A percentile compares a stretch with the other conserved stretches of the same genome.
These are phyloP conservation scores for Endotricha flammealis DNA, from an alignment of 2,888 invertebrate genomes.

Conservation along the genomic window DNA sequence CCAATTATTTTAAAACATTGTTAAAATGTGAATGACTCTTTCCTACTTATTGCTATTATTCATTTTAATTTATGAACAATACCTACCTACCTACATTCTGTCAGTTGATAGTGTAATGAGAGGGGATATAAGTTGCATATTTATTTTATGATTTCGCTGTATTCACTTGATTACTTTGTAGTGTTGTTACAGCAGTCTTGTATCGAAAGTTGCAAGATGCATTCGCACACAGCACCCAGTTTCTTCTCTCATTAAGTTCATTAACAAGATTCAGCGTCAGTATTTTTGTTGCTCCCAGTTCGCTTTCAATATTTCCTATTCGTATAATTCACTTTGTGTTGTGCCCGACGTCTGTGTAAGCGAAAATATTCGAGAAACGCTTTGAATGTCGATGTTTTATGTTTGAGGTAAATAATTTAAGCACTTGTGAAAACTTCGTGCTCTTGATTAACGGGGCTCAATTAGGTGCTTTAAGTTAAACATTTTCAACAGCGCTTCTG, in stretches of 20 bases:
- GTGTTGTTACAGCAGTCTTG: conserved; percentile 48
- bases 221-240: conserved; percentile 48
- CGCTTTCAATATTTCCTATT: conserved; percentile 67
- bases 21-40: no score
- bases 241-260: conserved; percentile 71
- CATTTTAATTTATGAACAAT: no score
- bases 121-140: conserved; percentile 28
- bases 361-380: conserved; percentile 66
- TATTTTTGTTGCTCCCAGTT: conserved; percentile 63
- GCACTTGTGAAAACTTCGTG: conserved; percentile 69
- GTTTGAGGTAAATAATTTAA: conserved; percentile 73
- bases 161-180: no score
- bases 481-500: conserved; percentile 57
- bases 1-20: no score
- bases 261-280: conserved; percentile 66
- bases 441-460: conserved; percentile 71
- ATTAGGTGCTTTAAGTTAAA: conserved; percentile 66
- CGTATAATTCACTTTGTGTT: conserved; percentile 60
- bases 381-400: conserved; percentile 71
- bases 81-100: no score
- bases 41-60: no score
- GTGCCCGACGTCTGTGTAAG: conserved; percentile 56
- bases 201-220: conserved; percentile 61
- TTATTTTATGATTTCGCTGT: conserved; percentile 52
- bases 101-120: no score